A percentile compares a stretch with the other conserved stretches of the same genome.
Evolutionary conservation across 2,113 vertebrate genomes (phyloP).

Genomic region (Talpa occidentalis): DNA sequence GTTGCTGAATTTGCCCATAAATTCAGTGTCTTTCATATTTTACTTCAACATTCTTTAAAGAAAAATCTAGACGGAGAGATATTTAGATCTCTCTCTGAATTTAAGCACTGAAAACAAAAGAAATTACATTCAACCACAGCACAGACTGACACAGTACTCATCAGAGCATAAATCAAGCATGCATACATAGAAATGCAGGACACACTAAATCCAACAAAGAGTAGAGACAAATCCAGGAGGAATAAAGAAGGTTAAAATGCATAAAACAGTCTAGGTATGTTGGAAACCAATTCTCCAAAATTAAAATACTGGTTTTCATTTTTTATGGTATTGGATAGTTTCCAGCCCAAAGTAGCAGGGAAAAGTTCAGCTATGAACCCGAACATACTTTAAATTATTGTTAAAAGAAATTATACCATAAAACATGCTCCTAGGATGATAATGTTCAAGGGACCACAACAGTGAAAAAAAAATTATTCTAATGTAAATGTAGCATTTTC

Average conservation of each 20-base stretch:
- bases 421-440: background rate
- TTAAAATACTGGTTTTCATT: background rate
- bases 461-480: background rate
- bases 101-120: background rate
- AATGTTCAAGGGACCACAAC: background rate
- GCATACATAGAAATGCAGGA: background rate
- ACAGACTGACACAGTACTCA: background rate
- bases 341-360: background rate
- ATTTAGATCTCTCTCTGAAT: background rate
- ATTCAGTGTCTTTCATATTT: background rate
- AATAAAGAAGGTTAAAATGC: background rate
- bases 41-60: slow-evolving; percentile 14
- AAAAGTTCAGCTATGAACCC: background rate
- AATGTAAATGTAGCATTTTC: background rate
- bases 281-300: slow-evolving; percentile 22
- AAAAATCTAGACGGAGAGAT: background rate
- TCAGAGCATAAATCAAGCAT: background rate
- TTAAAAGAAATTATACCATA: slow-evolving; percentile 17
- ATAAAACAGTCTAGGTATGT: background rate
- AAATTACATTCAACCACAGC: background rate
- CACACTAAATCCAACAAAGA: background rate
- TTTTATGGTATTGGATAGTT: background rate
- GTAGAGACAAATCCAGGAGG: background rate
- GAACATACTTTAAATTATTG: background rate
- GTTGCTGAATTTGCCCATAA: background rate